Evolutionary conservation across 2,888 invertebrate genomes (phyloP).

Genomic region (Chrysomela aeneicollis): DNA sequence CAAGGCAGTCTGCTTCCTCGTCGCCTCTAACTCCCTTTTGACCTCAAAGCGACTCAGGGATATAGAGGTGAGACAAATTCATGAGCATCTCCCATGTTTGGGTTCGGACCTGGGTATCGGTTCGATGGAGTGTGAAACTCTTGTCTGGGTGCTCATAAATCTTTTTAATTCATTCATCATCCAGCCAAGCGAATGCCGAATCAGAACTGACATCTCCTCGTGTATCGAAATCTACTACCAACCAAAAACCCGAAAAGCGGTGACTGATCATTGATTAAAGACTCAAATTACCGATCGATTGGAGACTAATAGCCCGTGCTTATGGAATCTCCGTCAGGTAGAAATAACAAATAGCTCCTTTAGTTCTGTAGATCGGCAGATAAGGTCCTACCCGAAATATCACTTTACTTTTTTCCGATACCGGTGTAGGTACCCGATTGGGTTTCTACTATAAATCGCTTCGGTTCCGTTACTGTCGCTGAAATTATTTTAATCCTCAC

Average conservation of each 20-base stretch:
- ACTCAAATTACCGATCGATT: constrained; percentile 59
- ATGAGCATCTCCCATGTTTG: too few species aligned
- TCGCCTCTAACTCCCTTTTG: too few species aligned
- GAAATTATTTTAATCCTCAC: constrained; percentile 59
- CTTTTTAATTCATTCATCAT: constrained; percentile 13
- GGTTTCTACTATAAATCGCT: constrained; percentile 52
- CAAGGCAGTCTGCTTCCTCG: too few species aligned
- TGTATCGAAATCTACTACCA: constrained; percentile 35
- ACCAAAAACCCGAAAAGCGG: constrained; percentile 34
- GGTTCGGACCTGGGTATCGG: too few species aligned
- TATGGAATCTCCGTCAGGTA: constrained; percentile 56
- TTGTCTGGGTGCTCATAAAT: background rate
- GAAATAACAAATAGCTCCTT: constrained; percentile 60
- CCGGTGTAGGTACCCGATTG: constrained; percentile 46
- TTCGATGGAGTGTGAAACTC: background rate
- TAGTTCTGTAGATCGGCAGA: constrained; percentile 47
- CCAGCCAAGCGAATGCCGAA: constrained; percentile 21
- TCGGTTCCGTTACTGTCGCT: constrained; percentile 55
- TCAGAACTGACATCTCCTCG: constrained; percentile 33
- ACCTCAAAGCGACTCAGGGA: too few species aligned
- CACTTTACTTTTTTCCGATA: constrained; percentile 54
- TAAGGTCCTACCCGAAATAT: constrained; percentile 56
- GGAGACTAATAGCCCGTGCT: constrained; percentile 59
- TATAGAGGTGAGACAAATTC: too few species aligned
- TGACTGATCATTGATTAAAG: constrained; percentile 49